Base-by-base conservation (phyloP, 2,797 vertebrate species). In the Syngnathus rostellatus region DNA sequence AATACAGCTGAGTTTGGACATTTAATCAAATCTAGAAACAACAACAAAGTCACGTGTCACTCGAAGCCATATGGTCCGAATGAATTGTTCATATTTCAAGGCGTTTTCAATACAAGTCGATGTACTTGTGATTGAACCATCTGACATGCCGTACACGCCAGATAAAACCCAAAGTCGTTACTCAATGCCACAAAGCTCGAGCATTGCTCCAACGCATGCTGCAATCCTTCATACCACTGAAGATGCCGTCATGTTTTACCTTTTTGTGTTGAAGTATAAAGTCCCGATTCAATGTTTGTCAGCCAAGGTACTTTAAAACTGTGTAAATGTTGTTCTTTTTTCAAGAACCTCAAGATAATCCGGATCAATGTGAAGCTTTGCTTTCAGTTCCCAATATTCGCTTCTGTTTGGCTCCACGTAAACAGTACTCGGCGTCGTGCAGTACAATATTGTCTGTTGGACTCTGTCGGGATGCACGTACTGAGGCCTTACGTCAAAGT, bases 331-430 rank as follows among this genome's bases (percentile, higher is more conserved):
- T 84, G 97, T 97, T 91, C 96, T 93, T 93, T 99, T 98, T 89
- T 99, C 97, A 75, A 96, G 93, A 85, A 99, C 96, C 91, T 99
- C 96, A 88, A 99, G 93, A 91, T 99, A 98, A 90, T 98, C 96
- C 59, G 97, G 97, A 84, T 99, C 94, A 85, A 95, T 94, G 51
- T 97, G 95, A 79, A 98, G 93, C 90, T 98, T 98, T 84, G 96
- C 94, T 92, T 98, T 98, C 80, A 99, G 88, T 86, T 99, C 96
- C 94, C 98, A 92, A 79, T 98, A 99, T 63, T 98, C 95, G n/a
- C 94, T 96, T 85, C 95, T 89, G 89, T 92, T 97, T 72, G 95
- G 95, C 87, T 98, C 95, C 80, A 94, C 94, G 78, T 93, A 95
- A 74, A 95, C 93, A 87, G 93, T 91, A 91, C 93, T 93, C 45